Evolutionary conservation across 2,797 vertebrate genomes (phyloP), one percentile per base, ranked within the genome.

Genomic region (Artibeus lituratus): DNA sequence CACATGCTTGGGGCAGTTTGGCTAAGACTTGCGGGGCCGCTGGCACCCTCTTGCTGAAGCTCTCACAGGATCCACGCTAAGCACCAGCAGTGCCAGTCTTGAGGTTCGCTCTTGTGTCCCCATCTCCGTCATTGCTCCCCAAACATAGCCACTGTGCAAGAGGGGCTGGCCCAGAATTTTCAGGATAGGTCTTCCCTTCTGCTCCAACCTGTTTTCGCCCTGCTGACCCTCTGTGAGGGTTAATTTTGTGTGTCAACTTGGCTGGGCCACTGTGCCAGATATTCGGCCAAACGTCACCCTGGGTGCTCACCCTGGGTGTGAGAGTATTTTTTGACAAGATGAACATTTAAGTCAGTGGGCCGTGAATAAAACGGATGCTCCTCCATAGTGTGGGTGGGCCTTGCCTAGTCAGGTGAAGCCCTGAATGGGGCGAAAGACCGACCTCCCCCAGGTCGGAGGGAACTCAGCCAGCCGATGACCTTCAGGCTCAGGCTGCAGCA

Each of bases 61-160:
- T 47, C 1, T 49, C 15, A 0, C 1, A 1, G 42, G 18, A 39
- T 2, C 90, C 5, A 3, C 4, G 1, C 11, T 3, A 1, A 15
- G 32, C 26, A 18, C 70, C 85, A 62, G 35, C 29, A 47, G 19
- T 3, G 29, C 11, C 39, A 5, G 49, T 9, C 37, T 67, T 26
- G 21, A 12, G 8, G 67, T 39, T 39, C 24, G 42, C 42, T 26
- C 32, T 44, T 47, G 12, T 0, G 21, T 55, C 18, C 57, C 21
- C 51, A 42, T 12, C 21, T 47, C 18, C 9, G 57, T 44, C 26
- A 0, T 5, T 19, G 7, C 37, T 44, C 10, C 55, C 14, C 39
- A 29, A 15, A 42, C 10, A 10, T 5, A 55, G 18, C n/a, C 87
- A 55, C 37, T 5, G 5, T 26, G 47, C 35, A 26, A 65, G 42